These are phyloP conservation scores for Pseudocheirus occidentalis DNA, from an alignment of 2,797 vertebrate species.

Conservation along the genomic window DNA sequence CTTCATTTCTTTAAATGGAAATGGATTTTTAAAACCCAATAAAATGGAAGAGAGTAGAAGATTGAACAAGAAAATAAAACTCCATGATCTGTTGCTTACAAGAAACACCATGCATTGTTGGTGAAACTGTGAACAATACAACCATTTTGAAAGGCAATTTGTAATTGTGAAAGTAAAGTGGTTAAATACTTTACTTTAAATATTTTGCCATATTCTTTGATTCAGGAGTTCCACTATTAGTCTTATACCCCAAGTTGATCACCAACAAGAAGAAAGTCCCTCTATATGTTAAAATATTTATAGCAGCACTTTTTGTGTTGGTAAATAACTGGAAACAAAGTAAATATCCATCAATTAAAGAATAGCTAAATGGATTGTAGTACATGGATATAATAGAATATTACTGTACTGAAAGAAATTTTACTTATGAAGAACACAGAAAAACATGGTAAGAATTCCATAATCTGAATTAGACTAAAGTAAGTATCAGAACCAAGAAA, in stretches of 20 bases:
- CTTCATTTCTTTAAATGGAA: neutral
- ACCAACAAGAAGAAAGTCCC: neutral
- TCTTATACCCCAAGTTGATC: neutral
- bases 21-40: neutral
- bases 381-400: neutral
- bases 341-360: neutral
- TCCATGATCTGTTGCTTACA: neutral
- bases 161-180: neutral
- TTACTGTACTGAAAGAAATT: neutral
- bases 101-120: neutral
- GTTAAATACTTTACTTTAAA: neutral
- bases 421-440: neutral
- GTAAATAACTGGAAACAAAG: neutral
- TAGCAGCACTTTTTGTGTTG: neutral
- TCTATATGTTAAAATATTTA: neutral
- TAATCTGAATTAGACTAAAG: neutral
- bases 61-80: neutral
- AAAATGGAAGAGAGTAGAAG: neutral
- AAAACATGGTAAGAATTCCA: neutral
- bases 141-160: neutral
- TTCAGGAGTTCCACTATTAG: neutral
- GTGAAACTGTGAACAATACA: neutral
- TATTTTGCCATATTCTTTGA: neutral
- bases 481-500: neutral
- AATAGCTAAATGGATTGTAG: neutral